These are phyloP conservation scores for Pollimyrus isidori DNA, from an alignment of 2,113 vertebrate species.

Conservation along the genomic window DNA sequence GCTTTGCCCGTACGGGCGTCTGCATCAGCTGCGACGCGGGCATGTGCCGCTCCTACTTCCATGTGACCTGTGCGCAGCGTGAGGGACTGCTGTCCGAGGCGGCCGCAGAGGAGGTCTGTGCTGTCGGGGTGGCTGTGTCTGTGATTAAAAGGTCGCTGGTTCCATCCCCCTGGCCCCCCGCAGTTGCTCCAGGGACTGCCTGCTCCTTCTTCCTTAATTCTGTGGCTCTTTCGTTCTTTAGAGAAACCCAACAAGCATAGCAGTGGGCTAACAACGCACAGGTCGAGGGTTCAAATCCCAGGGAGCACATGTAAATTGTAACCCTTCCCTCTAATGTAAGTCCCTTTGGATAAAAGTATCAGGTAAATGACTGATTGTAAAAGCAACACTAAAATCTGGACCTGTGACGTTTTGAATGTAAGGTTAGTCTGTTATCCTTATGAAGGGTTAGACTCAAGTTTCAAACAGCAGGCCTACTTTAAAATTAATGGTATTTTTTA, in stretches of 20 bases:
- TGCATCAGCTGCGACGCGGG: slow-evolving; percentile 98
- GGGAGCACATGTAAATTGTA: background rate
- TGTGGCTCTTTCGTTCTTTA: background rate
- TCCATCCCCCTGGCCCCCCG: background rate
- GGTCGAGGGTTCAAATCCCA: background rate
- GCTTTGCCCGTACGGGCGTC: slow-evolving; percentile 92
- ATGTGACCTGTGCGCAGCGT: slow-evolving; percentile 93
- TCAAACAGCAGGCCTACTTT: background rate
- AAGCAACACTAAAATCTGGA: background rate
- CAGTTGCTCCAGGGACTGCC: background rate
- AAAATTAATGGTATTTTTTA: background rate
- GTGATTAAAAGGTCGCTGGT: background rate
- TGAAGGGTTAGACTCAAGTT: background rate
- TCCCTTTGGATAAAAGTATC: background rate
- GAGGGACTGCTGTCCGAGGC: slow-evolving; percentile 96
- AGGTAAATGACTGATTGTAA: background rate
- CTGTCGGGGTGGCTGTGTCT: background rate
- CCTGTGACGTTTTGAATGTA: background rate
- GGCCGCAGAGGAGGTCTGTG: slow-evolving; percentile 85
- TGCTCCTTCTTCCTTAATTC: background rate
- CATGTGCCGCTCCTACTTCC: slow-evolving; percentile 96
- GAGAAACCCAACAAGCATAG: background rate
- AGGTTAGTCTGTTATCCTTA: background rate
- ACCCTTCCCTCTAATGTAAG: background rate
- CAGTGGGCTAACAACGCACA: background rate